phyloP scores from a whole-genome alignment of 2,888 invertebrate genomes.

The Melangyna quadrimaculata region DNA sequence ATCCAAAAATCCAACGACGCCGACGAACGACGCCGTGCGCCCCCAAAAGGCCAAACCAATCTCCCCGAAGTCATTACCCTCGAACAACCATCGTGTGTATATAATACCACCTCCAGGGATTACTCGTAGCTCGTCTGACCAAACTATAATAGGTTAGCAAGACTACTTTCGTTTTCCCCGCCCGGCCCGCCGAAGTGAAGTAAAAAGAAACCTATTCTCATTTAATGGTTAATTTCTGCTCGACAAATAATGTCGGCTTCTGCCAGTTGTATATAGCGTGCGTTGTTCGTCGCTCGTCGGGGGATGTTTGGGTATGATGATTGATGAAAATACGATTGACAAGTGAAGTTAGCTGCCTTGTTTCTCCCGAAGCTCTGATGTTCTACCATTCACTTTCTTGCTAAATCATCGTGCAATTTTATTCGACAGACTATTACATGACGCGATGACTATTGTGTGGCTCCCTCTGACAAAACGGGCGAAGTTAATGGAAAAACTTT shows the following conservation, averaged over 20 bases:
- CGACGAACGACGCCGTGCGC: neutral
- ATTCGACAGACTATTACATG: slow-evolving; percentile 25
- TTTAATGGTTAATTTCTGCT: slow-evolving; percentile 68
- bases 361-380: slow-evolving; percentile 4
- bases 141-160: slow-evolving; percentile 55
- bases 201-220: slow-evolving; percentile 41
- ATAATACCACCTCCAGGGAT: slow-evolving; percentile 32
- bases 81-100: neutral
- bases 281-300: too few species aligned
- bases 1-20: neutral
- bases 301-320: slow-evolving; percentile 45
- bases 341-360: slow-evolving; percentile 52
- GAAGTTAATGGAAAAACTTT: slow-evolving; percentile 68
- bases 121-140: slow-evolving; percentile 57
- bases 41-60: slow-evolving; percentile 53
- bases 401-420: slow-evolving; percentile 68
- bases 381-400: slow-evolving; percentile 56
- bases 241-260: neutral
- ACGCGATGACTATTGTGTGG: neutral
- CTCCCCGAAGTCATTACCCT: slow-evolving; percentile 66
- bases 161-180: neutral
- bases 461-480: neutral
- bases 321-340: slow-evolving; percentile 68
- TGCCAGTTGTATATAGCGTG: too few species aligned
- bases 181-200: neutral